These are phyloP conservation scores for Odontophorus gujanensis DNA, from an alignment of 2,113 vertebrate genomes.

Conservation along the genomic window DNA sequence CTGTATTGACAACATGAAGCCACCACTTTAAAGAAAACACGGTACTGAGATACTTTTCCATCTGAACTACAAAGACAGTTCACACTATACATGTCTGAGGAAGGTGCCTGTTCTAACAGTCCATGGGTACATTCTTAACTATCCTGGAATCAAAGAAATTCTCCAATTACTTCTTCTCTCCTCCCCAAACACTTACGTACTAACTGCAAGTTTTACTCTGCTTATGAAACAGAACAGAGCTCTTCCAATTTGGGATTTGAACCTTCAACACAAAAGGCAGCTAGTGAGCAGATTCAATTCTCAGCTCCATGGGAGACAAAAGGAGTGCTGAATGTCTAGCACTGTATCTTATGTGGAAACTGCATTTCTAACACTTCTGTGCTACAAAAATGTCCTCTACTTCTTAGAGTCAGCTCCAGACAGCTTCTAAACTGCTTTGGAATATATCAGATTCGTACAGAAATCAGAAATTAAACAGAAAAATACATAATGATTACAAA, in stretches of 20 bases:
- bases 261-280: neutral
- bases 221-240: neutral
- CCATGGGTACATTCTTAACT: neutral
- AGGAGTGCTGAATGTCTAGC: neutral
- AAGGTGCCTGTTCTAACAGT: neutral
- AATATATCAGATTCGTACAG: neutral
- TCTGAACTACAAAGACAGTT: neutral
- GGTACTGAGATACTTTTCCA: neutral
- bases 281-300: neutral
- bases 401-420: neutral
- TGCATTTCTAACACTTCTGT: neutral
- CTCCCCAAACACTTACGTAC: neutral
- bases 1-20: neutral
- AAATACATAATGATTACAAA: neutral
- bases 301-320: neutral
- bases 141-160: neutral
- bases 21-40: neutral
- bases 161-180: neutral
- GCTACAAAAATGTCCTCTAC: neutral
- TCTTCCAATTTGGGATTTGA: neutral
- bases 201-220: neutral
- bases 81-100: neutral
- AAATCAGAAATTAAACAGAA: neutral
- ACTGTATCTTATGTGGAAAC: neutral
- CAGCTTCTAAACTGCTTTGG: neutral